Evolutionary conservation across 2,113 vertebrate genomes (phyloP).

Genomic region (Ursus arctos): DNA sequence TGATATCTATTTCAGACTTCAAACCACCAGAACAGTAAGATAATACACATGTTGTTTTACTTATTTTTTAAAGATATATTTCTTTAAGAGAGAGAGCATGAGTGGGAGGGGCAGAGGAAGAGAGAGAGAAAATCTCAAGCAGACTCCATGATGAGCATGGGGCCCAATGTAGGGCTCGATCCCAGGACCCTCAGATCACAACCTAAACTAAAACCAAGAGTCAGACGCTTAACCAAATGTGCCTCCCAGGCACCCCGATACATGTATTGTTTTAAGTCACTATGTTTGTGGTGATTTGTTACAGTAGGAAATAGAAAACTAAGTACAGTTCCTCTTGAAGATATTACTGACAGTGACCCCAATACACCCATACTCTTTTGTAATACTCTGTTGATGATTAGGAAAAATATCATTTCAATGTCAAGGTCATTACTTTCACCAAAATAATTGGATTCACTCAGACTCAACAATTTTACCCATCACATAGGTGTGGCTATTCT

Average conservation of each 20-base stretch:
- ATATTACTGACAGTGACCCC: not conserved
- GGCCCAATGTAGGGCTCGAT: not conserved
- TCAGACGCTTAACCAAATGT: not conserved
- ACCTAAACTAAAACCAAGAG: not conserved
- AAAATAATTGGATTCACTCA: constrained; percentile 32
- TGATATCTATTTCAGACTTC: not conserved
- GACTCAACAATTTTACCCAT: constrained; percentile 9
- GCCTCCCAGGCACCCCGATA: not conserved
- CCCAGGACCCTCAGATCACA: not conserved
- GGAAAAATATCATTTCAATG: constrained; percentile 29
- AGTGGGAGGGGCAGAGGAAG: not conserved
- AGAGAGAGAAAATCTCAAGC: not conserved
- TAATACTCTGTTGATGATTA: constrained; percentile 2
- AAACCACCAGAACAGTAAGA: not conserved
- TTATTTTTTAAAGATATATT: not conserved
- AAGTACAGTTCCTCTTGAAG: constrained; percentile 13
- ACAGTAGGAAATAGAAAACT: not conserved
- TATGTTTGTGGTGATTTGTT: not conserved
- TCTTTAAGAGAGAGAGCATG: not conserved
- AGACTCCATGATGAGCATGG: not conserved
- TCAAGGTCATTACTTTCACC: not conserved
- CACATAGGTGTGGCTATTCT: not conserved
- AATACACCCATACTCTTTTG: not conserved
- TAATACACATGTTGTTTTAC: not conserved
- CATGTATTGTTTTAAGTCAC: not conserved